phyloP scores from a whole-genome alignment of 1,140 invertebrate genomes.

The Rhyzopertha dominica region DNA sequence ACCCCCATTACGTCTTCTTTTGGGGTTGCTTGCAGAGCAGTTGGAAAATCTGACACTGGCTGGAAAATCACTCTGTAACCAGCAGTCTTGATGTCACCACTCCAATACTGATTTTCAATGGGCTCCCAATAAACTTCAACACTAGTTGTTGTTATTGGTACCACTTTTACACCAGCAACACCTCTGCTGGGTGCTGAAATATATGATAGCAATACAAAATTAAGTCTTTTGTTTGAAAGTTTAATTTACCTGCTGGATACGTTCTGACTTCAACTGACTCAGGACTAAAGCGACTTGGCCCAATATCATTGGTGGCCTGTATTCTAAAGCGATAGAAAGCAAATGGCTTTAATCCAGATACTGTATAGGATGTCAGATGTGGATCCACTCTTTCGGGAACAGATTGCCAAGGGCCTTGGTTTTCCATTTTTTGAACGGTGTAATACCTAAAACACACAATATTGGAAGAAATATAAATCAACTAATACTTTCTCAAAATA shows the following conservation, averaged over 20 bases:
- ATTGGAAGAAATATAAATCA: too few relatives aligned
- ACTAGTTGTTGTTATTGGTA: slow-evolving; percentile 87
- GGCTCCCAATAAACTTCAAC: slow-evolving; percentile 81
- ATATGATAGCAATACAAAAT: slow-evolving; percentile 17
- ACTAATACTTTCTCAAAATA: too few relatives aligned
- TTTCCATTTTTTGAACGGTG: slow-evolving; percentile 83
- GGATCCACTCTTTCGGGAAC: slow-evolving; percentile 81
- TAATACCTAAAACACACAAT: slow-evolving; percentile 66
- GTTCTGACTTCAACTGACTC: slow-evolving; percentile 86
- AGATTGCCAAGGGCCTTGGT: slow-evolving; percentile 73
- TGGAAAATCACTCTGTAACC: slow-evolving; percentile 87
- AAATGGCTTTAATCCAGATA: slow-evolving; percentile 77
- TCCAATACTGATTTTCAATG: slow-evolving; percentile 75
- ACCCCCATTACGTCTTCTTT: slow-evolving; percentile 78
- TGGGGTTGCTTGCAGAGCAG: slow-evolving; percentile 69
- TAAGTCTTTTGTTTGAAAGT: slow-evolving; percentile 3
- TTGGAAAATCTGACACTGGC: slow-evolving; percentile 80
- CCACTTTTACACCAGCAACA: slow-evolving; percentile 77
- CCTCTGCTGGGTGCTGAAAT: slow-evolving; percentile 74
- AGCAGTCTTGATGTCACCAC: slow-evolving; percentile 79
- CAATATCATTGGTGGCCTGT: slow-evolving; percentile 94
- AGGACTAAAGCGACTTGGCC: slow-evolving; percentile 84
- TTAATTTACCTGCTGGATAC: slow-evolving; percentile 64
- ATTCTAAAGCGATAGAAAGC: slow-evolving; percentile 91
- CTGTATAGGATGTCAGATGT: slow-evolving; percentile 75